Evolutionary conservation across 1,140 invertebrate genomes (phyloP), one percentile per base, ranked within the genome.

Genomic region (Hyposmocoma kahamanoa): DNA sequence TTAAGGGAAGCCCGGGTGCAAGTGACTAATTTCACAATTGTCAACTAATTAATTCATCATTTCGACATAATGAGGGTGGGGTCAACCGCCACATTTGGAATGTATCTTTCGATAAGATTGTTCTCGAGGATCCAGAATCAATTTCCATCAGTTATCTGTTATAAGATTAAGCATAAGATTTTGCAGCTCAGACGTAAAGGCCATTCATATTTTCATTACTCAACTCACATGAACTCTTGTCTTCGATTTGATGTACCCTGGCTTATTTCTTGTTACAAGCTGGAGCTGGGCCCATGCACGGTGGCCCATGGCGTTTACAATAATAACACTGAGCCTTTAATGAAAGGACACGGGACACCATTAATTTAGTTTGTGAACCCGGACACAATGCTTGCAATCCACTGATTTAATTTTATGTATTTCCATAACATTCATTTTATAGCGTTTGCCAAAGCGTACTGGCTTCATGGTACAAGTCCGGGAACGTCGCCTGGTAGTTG

Each of bases 401-500:
- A 44, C 22, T 1, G 45, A 39, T 34, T 56, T 53, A 17, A 62
- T 57, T 52, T 24, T 48, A 42, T 47, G 47, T 26, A 64, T 60
- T 11, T 59, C 61, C 61, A 64, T 59, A 11, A 51, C 51, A 20
- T 10, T 22, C 21, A 26, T 46, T 41, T 22, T 24, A 43, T 24
- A 32, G 49, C 59, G 57, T 57, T 57, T 57, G 57, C 43, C 50
- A 60, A 8, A 32, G 21, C 17, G 51, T 46, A 13, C 18, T 45
- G 47, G 53, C 26, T 9, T 41, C 24, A 22, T 55, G 45, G 28
- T 56, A 63, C 46, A 63, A 15, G 38, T 63, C 61, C 15, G 42
- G 39, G 26, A 59, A 64, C 34, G 53, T 59, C 47, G 50, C 53
- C 43, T 63, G 56, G 22, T 56, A 54, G 43, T 59, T 54, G 9